These are phyloP conservation scores for Megalops cyprinoides DNA, from an alignment of 2,797 vertebrate species.

Conservation along the genomic window DNA sequence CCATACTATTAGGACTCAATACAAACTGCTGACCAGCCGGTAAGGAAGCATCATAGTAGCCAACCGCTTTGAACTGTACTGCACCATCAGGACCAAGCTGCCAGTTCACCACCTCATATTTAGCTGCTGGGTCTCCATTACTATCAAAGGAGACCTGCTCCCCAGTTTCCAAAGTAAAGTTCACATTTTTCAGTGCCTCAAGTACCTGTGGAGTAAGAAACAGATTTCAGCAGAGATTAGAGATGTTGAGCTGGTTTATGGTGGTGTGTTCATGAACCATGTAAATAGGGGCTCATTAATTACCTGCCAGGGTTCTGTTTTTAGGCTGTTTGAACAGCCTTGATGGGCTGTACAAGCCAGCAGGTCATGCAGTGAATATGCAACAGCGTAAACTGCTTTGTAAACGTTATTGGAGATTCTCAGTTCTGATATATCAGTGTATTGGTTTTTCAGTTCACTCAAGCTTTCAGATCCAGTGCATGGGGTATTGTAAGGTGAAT, in stretches of 20 bases:
- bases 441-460: not conserved
- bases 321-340: slow-evolving; percentile 57
- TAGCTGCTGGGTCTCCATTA: slow-evolving; percentile 66
- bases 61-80: slow-evolving; percentile 68
- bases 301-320: slow-evolving; percentile 66
- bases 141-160: slow-evolving; percentile 72
- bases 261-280: slow-evolving; percentile 5
- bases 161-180: slow-evolving; percentile 65
- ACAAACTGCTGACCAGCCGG: too few relatives aligned
- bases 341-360: slow-evolving; percentile 55
- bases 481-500: not conserved
- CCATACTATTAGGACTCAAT: slow-evolving; percentile 56
- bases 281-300: not conserved
- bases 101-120: slow-evolving; percentile 75
- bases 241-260: not conserved
- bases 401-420: slow-evolving; percentile 71
- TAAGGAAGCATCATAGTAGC: slow-evolving; percentile 62
- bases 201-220: slow-evolving; percentile 56
- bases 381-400: slow-evolving; percentile 71
- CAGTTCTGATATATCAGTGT: slow-evolving; percentile 34
- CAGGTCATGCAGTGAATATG: slow-evolving; percentile 66
- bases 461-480: not conserved
- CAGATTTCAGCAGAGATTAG: too few relatives aligned
- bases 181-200: slow-evolving; percentile 66
- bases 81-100: slow-evolving; percentile 56